These are phyloP conservation scores for Bagarius yarrelli DNA, from an alignment of 2,113 vertebrate species.

Conservation along the genomic window DNA sequence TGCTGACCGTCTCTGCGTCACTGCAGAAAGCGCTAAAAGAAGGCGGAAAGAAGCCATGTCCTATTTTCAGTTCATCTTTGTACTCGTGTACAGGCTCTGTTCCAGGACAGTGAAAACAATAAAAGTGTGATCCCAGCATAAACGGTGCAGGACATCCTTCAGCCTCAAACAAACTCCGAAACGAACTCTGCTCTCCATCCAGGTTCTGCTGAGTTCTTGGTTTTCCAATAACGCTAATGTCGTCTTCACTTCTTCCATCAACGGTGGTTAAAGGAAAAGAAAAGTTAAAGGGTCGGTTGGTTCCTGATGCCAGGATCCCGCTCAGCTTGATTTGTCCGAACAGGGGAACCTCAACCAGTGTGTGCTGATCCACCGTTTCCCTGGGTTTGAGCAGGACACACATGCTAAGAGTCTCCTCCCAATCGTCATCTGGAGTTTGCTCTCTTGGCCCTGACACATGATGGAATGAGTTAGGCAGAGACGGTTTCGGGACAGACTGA, in stretches of 20 bases:
- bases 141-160: constrained; percentile 72
- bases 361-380: constrained; percentile 49
- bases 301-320: constrained; percentile 48
- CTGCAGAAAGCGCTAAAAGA: constrained; percentile 46
- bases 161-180: constrained; percentile 76
- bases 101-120: constrained; percentile 69
- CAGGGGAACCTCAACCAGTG: constrained; percentile 63
- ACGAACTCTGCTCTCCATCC: constrained; percentile 56
- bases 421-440: constrained; percentile 53
- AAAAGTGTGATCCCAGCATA: constrained; percentile 64
- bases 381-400: constrained; percentile 58
- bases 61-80: constrained; percentile 40
- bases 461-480: constrained; percentile 55
- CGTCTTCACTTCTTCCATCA: constrained; percentile 72
- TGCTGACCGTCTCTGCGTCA: constrained; percentile 3
- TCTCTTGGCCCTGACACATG: constrained; percentile 51
- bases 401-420: constrained; percentile 61
- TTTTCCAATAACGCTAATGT: constrained; percentile 62
- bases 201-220: constrained; percentile 10
- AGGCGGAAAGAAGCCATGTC: constrained; percentile 22
- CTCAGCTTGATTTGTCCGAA: constrained; percentile 40
- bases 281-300: constrained; percentile 50
- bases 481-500: constrained; percentile 56
- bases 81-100: constrained; percentile 28
- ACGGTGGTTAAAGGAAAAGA: constrained; percentile 69